Base-by-base conservation (phyloP, 2,888 invertebrate genomes). In the Atrina japonica region DNA sequence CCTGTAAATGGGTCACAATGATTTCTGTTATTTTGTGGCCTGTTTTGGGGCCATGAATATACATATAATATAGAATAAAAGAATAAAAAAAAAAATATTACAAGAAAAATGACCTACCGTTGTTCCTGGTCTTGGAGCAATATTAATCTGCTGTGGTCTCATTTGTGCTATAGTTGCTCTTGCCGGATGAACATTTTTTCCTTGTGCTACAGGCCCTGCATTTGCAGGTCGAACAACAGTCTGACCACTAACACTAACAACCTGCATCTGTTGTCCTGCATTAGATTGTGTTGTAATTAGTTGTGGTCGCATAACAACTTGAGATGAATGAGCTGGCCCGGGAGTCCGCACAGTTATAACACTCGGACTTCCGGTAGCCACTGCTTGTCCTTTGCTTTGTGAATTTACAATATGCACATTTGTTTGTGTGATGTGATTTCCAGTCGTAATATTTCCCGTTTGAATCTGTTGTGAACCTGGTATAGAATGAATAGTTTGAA, bases 51-150 rank as follows among this genome's bases (percentile, higher is more conserved):
- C n/a, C n/a, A n/a, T n/a, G n/a, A n/a, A n/a, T n/a, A n/a, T n/a
- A n/a, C n/a, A n/a, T n/a, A n/a, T n/a, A n/a, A n/a, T n/a, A n/a
- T n/a, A n/a, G n/a, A n/a, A n/a, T n/a, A n/a, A n/a, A n/a, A n/a
- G n/a, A n/a, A n/a, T n/a, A n/a, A n/a, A n/a, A n/a, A n/a, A n/a
- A n/a, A n/a, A n/a, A n/a, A n/a, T n/a, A n/a, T n/a, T n/a, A n/a
- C n/a, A 23, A 56, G n/a, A 35, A 56, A 23, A 59, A 59, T 41
- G 2, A 11, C 61, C 25, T 29, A 61, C 61, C 61, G 78, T 72
- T 47, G 73, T 69, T 47, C 86, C 86, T 60, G 84, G 86, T 66
- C 87, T 73, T 58, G 87, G 87, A 49, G 87, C 87, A 55, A 87
- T 85, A 71, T 76, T 83, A 49, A 84, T 80, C 70, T 84, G 84